phyloP scores from a whole-genome alignment of 2,797 vertebrate genomes.

The Sebastes goodei region DNA sequence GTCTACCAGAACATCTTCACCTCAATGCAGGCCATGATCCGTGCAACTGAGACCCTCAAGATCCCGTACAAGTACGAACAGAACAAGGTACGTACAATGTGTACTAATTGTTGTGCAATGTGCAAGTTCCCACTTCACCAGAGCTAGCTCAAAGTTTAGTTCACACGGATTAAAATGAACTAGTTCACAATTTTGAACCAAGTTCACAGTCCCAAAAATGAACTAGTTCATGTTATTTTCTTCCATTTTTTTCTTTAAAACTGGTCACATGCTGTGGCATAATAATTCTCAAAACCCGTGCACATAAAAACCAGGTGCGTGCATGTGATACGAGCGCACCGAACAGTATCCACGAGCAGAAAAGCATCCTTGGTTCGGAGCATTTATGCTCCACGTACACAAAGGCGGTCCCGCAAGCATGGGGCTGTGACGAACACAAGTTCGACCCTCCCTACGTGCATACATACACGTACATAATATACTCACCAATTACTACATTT shows the following conservation, averaged over 20 bases:
- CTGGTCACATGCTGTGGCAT: not conserved
- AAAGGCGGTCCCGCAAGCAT: too few relatives aligned
- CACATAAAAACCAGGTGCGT: not conserved
- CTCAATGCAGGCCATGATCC: conserved; percentile 99
- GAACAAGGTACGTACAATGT: conserved; percentile 89
- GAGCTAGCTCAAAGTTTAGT: not conserved
- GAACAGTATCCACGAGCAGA: too few relatives aligned
- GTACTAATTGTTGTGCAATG: not conserved
- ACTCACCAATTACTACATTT: not conserved
- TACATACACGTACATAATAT: not conserved
- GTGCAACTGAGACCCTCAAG: conserved; percentile 94
- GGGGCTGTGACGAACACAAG: too few relatives aligned
- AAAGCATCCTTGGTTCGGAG: too few relatives aligned
- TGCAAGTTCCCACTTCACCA: not conserved
- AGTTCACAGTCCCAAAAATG: not conserved
- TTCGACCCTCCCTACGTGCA: too few relatives aligned
- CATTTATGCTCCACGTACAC: too few relatives aligned
- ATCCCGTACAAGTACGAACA: conserved; percentile 95
- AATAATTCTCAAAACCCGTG: not conserved
- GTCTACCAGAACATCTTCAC: conserved; percentile 99
- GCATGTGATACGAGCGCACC: too few relatives aligned
- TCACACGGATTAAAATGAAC: not conserved
- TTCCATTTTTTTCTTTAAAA: not conserved
- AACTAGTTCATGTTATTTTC: not conserved
- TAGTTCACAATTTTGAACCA: too few relatives aligned